These are phyloP conservation scores for Limanda limanda DNA, from an alignment of 2,113 vertebrate genomes.

Conservation along the genomic window DNA sequence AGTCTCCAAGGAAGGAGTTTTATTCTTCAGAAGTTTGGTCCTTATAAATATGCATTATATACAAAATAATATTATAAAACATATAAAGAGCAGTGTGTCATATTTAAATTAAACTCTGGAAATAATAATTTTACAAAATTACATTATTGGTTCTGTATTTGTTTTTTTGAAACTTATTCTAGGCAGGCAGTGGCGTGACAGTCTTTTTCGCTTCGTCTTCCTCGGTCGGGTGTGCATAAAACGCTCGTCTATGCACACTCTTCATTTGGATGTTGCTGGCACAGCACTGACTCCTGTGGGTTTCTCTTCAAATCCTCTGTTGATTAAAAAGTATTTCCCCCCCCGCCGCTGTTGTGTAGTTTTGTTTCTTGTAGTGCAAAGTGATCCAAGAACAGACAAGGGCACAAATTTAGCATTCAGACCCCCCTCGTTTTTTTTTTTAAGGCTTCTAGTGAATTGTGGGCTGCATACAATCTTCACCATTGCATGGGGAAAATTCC, in stretches of 20 bases:
- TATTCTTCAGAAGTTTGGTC: slow-evolving; percentile 95
- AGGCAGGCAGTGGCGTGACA: slow-evolving; percentile 84
- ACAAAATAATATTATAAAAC: slow-evolving; percentile 99
- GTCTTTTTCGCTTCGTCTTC: slow-evolving; percentile 66
- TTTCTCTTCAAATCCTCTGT: slow-evolving; percentile 56
- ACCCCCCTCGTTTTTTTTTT: slow-evolving; percentile 62
- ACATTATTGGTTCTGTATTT: slow-evolving; percentile 85
- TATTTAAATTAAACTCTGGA: slow-evolving; percentile 97
- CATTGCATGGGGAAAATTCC: slow-evolving; percentile 52
- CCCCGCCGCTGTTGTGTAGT: slow-evolving; percentile 1
- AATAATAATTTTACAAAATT: slow-evolving; percentile 89
- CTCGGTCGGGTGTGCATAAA: slow-evolving; percentile 76
- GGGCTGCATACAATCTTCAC: slow-evolving; percentile 82
- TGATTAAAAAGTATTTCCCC: slow-evolving; percentile 56
- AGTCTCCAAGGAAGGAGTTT: slow-evolving; percentile 82
- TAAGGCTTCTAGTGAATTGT: slow-evolving; percentile 84
- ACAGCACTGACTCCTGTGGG: slow-evolving; percentile 68
- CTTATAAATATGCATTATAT: slow-evolving; percentile 99
- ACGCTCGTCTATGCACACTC: slow-evolving; percentile 56
- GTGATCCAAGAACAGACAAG: slow-evolving; percentile 79
- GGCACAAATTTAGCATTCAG: slow-evolving; percentile 70
- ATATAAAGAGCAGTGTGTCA: slow-evolving; percentile 99
- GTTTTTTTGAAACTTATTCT: slow-evolving; percentile 76
- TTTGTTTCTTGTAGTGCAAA: slow-evolving; percentile 74
- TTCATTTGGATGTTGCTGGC: slow-evolving; percentile 78